Evolutionary conservation across 37 sponge, comb jelly and placozoan genomes (phyloP), one percentile per base, ranked within the genome.

Genomic region (Halichondria panicea): DNA sequence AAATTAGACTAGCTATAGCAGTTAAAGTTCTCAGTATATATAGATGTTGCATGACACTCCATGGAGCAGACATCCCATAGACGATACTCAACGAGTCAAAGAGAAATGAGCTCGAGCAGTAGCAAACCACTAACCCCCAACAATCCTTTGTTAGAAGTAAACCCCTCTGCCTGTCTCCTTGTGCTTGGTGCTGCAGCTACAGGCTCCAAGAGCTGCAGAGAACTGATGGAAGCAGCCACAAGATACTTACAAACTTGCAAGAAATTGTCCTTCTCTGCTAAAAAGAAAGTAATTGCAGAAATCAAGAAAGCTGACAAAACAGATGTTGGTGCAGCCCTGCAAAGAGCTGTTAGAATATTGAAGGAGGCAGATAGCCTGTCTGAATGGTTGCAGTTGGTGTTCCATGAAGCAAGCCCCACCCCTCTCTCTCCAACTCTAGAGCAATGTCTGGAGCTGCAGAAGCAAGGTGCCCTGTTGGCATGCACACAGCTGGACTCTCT

Each of bases 401-500:
- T 59, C 3, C 1, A 61, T 58, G 2, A 21, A 0, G 19, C 63
- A n/a, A 18, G 27, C 11, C 7, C 1, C 22, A 38, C 43, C 7
- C 4, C 15, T 39, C 1, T 22, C 4, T 19, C 5, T 39, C 43
- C 55, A 4, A 28, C 35, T 2, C 25, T 69, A 27, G 46, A 52
- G 38, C 64, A 72, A 24, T 28, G 72, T 0, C 74, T 63, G 15
- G 1, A 37, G 13, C 43, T 81, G 62, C 73, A 70, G 65, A 43
- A 53, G 4, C 22, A 72, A 37, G 82, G 82, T 4, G 82, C 71
- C 28, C 31, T 72, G 43, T 41, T 81, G 22, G 66, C 64, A 8
- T 81, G 73, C 67, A 81, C 82, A 34, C 82, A 75, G 34, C 63
- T 84, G 33, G 71, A 68, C 44, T n/a, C 30, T n/a, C 18, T 71